Conservation (phyloP, 2,113 vertebrate species). For the Toxostoma redivivum region DNA sequence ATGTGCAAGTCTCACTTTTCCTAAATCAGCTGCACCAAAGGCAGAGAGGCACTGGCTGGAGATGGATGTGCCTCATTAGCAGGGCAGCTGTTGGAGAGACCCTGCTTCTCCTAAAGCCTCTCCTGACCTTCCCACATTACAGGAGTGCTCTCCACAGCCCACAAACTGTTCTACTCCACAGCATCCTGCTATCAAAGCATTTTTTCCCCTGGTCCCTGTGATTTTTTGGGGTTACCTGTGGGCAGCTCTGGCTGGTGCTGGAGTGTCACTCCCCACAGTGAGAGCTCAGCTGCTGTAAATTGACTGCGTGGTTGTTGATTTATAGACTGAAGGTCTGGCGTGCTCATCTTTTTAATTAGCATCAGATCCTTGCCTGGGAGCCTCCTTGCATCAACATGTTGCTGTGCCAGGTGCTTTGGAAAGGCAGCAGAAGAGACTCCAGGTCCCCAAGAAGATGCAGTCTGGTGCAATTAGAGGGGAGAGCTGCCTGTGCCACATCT, state of each 20-base stretch:
- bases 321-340: background rate
- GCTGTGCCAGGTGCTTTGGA: background rate
- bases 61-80: background rate
- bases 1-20: background rate
- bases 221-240: background rate
- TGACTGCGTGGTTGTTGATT: background rate
- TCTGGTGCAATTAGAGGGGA: background rate
- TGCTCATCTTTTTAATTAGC: constrained; percentile 14
- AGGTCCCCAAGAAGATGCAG: background rate
- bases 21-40: background rate
- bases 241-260: background rate
- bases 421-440: background rate
- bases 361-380: background rate
- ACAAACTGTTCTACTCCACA: background rate
- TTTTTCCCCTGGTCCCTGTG: rapidly evolving
- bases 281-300: background rate
- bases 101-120: background rate
- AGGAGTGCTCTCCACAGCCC: background rate
- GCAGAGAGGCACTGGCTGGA: background rate
- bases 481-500: background rate
- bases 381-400: background rate
- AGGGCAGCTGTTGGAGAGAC: background rate
- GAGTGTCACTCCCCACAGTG: rapidly evolving
- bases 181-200: background rate
- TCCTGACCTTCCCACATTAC: background rate